Percentiles rank a stretch among this genome's conserved stretches.
Evolutionary conservation across 1,140 invertebrate genomes (phyloP).

Genomic region (Danaus melanippus): DNA sequence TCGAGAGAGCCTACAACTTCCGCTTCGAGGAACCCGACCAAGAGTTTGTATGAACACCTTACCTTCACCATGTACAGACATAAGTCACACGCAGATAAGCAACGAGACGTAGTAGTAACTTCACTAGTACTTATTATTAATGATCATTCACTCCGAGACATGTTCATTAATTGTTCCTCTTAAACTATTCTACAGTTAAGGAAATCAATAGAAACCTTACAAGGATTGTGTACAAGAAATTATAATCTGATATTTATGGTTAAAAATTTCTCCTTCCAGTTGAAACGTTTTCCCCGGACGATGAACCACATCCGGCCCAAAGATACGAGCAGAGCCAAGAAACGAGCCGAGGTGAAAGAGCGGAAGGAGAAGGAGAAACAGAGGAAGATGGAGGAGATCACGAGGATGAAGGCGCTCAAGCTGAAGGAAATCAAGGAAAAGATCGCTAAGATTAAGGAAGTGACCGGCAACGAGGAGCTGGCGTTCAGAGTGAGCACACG

Average conservation of each 20-base stretch:
- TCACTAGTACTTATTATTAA: too few species aligned
- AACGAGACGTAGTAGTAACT: too few species aligned
- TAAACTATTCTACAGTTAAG: too few species aligned
- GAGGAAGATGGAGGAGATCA: slow-evolving; percentile 88
- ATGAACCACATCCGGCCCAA: slow-evolving; percentile 87
- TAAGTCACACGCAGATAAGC: too few species aligned
- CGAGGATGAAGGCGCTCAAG: slow-evolving; percentile 89
- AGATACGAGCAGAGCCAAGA: slow-evolving; percentile 84
- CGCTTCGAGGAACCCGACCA: slow-evolving; percentile 96
- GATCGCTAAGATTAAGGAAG: slow-evolving; percentile 88
- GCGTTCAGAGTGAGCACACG: slow-evolving; percentile 74
- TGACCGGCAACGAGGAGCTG: slow-evolving; percentile 85
- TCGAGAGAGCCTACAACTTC: slow-evolving; percentile 97
- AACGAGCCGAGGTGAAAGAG: slow-evolving; percentile 82
- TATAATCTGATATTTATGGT: not conserved
- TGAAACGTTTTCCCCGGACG: slow-evolving; percentile 92
- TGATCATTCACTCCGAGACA: too few species aligned
- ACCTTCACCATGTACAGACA: too few species aligned
- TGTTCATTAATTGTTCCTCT: too few species aligned
- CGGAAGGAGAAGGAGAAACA: slow-evolving; percentile 88
- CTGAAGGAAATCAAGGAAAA: slow-evolving; percentile 93
- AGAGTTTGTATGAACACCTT: slow-evolving; percentile 82
- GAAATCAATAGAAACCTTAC: too few species aligned
- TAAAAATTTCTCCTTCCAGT: slow-evolving; percentile 61
- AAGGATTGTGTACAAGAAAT: too few species aligned